These are phyloP conservation scores for Paramormyrops kingsleyae DNA, from an alignment of 2,113 vertebrate genomes.

Conservation along the genomic window DNA sequence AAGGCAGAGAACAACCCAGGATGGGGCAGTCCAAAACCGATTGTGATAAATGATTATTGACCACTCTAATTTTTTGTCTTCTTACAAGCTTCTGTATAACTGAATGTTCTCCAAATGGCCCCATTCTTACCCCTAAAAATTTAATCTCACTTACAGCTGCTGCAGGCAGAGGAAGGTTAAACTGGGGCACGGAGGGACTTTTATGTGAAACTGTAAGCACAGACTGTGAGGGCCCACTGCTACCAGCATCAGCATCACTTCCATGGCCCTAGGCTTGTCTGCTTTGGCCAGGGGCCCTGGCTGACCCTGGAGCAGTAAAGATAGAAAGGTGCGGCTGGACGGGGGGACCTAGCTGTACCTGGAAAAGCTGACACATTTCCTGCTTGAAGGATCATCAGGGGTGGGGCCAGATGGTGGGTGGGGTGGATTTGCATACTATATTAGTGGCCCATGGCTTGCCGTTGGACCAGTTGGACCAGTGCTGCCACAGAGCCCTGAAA, in stretches of 20 bases:
- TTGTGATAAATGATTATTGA: neutral
- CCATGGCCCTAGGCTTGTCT: neutral
- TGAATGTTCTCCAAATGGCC: neutral
- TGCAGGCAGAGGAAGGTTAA: neutral
- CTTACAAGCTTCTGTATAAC: neutral
- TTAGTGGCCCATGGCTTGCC: neutral
- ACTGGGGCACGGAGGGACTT: neutral
- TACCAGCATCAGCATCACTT: neutral
- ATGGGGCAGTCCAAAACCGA: neutral
- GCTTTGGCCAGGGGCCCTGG: neutral
- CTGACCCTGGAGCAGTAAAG: neutral
- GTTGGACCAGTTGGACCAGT: neutral
- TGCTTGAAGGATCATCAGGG: neutral
- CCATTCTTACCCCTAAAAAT: neutral
- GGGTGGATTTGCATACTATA: conserved; percentile 6
- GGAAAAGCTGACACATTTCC: neutral
- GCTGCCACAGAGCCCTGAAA: neutral
- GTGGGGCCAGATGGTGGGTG: neutral
- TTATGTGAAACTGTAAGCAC: neutral
- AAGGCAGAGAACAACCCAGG: too few relatives aligned
- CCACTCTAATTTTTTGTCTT: neutral
- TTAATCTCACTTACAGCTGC: neutral
- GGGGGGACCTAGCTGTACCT: neutral
- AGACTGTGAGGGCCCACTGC: neutral
- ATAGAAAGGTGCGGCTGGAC: neutral